Conservation (phyloP, 2,888 invertebrate genomes). For the Cheilosia soror region DNA sequence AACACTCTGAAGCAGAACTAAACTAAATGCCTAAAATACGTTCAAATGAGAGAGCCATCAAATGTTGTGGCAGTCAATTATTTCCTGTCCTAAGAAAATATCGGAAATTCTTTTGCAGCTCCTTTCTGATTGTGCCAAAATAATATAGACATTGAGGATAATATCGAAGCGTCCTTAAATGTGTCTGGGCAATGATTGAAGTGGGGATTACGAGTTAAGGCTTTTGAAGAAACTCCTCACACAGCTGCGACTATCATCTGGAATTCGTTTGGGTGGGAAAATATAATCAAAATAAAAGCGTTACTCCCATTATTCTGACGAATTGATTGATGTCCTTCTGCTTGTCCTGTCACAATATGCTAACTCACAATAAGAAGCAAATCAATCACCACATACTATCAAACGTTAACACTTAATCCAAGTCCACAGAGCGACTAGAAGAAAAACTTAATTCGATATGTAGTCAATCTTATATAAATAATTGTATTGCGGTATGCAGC, state of each 20-base stretch:
- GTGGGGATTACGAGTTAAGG: background rate
- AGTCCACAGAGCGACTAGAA: background rate
- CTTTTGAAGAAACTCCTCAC: background rate
- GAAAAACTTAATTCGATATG: slow-evolving; percentile 60
- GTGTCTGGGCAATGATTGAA: background rate
- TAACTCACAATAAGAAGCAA: slow-evolving; percentile 39
- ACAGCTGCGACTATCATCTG: slow-evolving; percentile 36
- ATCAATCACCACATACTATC: slow-evolving; percentile 66
- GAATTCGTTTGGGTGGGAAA: slow-evolving; percentile 40
- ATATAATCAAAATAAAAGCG: slow-evolving; percentile 65
- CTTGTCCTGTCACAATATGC: slow-evolving; percentile 67
- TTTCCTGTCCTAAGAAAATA: background rate
- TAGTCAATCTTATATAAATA: slow-evolving; percentile 55
- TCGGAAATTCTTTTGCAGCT: background rate
- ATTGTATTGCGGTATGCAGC: slow-evolving; percentile 32
- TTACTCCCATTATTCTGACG: slow-evolving; percentile 51
- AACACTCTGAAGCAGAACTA: background rate
- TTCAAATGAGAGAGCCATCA: background rate
- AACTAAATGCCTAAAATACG: background rate
- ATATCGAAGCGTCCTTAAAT: too few species aligned
- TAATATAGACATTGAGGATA: background rate
- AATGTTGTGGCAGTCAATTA: background rate
- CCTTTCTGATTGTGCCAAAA: too few species aligned
- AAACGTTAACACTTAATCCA: slow-evolving; percentile 70
- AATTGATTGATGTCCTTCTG: slow-evolving; percentile 69